Percentiles rank a stretch among this genome's conserved stretches.
phyloP scores from a whole-genome alignment of 35 echinoderm and acorn worm species.

The Ophioderma brevispina region DNA sequence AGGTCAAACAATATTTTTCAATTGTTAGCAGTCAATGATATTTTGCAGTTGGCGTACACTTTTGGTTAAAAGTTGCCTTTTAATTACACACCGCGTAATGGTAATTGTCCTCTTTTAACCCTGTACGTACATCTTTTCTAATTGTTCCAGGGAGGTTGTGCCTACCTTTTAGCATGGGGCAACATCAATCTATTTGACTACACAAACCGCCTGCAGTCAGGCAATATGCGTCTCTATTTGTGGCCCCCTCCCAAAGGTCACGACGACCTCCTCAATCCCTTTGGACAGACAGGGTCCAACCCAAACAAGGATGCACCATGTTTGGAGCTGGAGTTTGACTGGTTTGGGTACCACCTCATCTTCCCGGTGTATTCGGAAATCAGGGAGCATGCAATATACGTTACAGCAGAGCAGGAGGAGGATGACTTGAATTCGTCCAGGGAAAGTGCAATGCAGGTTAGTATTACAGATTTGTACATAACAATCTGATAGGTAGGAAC shows the following conservation, averaged over 20 bases:
- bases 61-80: not conserved
- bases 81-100: too few species aligned
- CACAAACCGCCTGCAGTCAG: conserved; percentile 89
- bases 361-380: conserved; percentile 90
- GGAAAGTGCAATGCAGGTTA: not conserved
- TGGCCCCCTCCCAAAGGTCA: conserved; percentile 92
- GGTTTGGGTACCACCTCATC: conserved; percentile 71
- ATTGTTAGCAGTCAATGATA: too few species aligned
- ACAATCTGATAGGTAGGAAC: too few species aligned
- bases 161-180: conserved; percentile 95
- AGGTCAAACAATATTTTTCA: too few species aligned
- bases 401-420: conserved; percentile 20
- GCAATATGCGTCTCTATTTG: conserved; percentile 92
- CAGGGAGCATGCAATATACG: conserved; percentile 67
- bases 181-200: conserved; percentile 98
- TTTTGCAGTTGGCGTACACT: not conserved
- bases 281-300: conserved; percentile 92
- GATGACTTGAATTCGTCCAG: not conserved
- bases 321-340: conserved; percentile 91
- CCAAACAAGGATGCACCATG: conserved; percentile 97
- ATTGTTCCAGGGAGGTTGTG: conserved; percentile 70
- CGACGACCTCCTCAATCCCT: conserved; percentile 89
- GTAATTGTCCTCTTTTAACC: too few species aligned
- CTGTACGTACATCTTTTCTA: too few species aligned
- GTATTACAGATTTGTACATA: too few species aligned